A percentile compares a stretch with the other conserved stretches of the same genome.
phyloP scores from a whole-genome alignment of 2,797 vertebrate genomes.

The Poecilia wingei region DNA sequence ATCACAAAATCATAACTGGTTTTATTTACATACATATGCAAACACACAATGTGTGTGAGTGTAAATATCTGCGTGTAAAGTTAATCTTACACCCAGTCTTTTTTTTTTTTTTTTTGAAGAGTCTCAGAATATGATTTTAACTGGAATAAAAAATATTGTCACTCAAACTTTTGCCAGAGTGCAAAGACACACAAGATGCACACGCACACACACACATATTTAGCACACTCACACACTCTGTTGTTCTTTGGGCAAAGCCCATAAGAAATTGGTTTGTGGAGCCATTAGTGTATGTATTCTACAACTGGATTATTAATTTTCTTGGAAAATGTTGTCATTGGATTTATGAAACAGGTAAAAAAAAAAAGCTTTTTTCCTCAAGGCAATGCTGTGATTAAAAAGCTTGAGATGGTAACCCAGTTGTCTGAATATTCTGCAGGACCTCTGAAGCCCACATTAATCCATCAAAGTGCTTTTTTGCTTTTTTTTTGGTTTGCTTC shows the following conservation, averaged over 20 bases:
- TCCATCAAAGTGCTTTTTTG: conserved; percentile 81
- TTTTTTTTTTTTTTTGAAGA: conserved; percentile 34
- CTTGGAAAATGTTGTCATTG: conserved; percentile 37
- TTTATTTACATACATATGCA: conserved; percentile 81
- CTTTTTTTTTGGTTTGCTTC: conserved; percentile 56
- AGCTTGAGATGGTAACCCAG: conserved; percentile 72
- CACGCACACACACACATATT: conserved; percentile 36
- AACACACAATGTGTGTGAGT: conserved; percentile 77
- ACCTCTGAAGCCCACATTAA: conserved; percentile 63
- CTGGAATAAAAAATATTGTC: conserved; percentile 68
- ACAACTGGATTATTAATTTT: conserved; percentile 40
- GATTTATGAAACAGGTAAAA: conserved; percentile 40
- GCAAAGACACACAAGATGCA: conserved; percentile 39
- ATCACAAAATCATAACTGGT: conserved; percentile 80
- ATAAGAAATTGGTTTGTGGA: conserved; percentile 52
- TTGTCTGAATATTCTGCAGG: conserved; percentile 67
- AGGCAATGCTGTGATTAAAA: conserved; percentile 59
- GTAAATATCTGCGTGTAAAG: conserved; percentile 83
- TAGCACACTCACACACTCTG: conserved; percentile 21
- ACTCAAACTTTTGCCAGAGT: conserved; percentile 30
- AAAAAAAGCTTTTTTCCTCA: conserved; percentile 51
- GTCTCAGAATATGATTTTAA: conserved; percentile 74
- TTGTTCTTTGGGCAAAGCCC: conserved; percentile 55
- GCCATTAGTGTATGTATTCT: conserved; percentile 51
- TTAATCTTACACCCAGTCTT: conserved; percentile 83